phyloP scores from a whole-genome alignment of 1,140 invertebrate genomes.

The Drosophila hydei region DNA sequence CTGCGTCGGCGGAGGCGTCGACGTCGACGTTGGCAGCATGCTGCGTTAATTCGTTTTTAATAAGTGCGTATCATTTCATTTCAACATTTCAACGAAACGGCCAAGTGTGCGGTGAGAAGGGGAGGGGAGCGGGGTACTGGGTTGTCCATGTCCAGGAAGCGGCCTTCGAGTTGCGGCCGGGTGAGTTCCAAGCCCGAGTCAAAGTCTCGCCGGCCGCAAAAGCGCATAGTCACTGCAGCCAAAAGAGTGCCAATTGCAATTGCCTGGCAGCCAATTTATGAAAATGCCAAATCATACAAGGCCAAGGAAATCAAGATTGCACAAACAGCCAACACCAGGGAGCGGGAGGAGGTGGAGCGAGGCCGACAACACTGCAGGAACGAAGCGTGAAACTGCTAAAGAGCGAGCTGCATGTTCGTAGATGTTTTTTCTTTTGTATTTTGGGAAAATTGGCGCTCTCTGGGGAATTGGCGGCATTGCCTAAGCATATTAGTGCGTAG shows the following conservation, averaged over 20 bases:
- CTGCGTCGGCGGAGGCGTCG: conserved; percentile 33
- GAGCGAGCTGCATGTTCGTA: conserved; percentile 37
- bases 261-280: conserved; percentile 82
- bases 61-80: conserved; percentile 82
- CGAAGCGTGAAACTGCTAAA: conserved; percentile 63
- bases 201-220: conserved; percentile 43
- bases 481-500: conserved; percentile 55
- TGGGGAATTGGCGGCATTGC: conserved; percentile 37
- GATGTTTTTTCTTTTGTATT: conserved; percentile 5
- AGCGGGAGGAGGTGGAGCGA: neutral
- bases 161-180: conserved; percentile 10
- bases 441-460: conserved; percentile 68
- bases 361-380: conserved; percentile 23
- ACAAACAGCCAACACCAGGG: conserved; percentile 41
- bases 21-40: conserved; percentile 57
- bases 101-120: neutral
- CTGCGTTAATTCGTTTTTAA: conserved; percentile 82
- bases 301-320: conserved; percentile 80
- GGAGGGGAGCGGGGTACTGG: conserved; percentile 2
- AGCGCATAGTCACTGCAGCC: conserved; percentile 48
- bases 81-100: conserved; percentile 75
- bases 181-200: conserved; percentile 35
- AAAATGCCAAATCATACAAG: conserved; percentile 80
- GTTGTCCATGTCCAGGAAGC: conserved; percentile 14
- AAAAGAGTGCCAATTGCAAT: conserved; percentile 81